Base-by-base conservation (phyloP, 2,113 vertebrate genomes). In the Pholis gunnellus region DNA sequence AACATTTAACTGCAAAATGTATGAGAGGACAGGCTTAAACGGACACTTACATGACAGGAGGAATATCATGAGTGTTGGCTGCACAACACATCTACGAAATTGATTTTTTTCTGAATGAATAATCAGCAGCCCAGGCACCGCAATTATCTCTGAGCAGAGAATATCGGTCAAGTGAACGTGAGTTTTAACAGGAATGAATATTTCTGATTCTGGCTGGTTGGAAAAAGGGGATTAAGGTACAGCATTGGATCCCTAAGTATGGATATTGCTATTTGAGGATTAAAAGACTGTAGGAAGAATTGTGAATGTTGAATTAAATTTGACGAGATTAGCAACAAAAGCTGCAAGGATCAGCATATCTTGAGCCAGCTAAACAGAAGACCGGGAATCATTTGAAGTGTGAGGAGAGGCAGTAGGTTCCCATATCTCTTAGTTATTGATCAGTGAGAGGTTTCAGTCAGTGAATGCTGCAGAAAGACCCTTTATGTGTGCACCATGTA, bases 221-320 rank as follows among this genome's bases (percentile, higher is more conserved):
- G 54, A 63, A 52, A 59, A 46, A 59, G 13, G 15, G 29, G 34
- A 76, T 66, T 61, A 29, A 66, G 50, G 71, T 79, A 59, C 31
- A 20, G 48, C 22, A 20, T 20, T n/a, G 48, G 31, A 77, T 67
- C 27, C 15, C 2, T 22, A 20, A 40, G 25, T 31, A 52, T 9
- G 17, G 44, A 66, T 29, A 40, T 71, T 77, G 82, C n/a, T 66
- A 42, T 74, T 34, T 63, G 52, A 82, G 57, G 44, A 64, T 71
- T 52, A 57, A 25, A 61, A 61, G 20, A 78, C 44, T 73, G 56
- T 50, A 27, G 64, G 29, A 60, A 50, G 67, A 61, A 48, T 66
- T 54, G 48, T 4, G n/a, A n/a, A 27, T 2, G 29, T 57, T 42
- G 73, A 89, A 81, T 89, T 79, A 29, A 86, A 87, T 87, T 70